phyloP scores from a whole-genome alignment of 2,797 vertebrate genomes.

The Percopsis omiscomaycus region DNA sequence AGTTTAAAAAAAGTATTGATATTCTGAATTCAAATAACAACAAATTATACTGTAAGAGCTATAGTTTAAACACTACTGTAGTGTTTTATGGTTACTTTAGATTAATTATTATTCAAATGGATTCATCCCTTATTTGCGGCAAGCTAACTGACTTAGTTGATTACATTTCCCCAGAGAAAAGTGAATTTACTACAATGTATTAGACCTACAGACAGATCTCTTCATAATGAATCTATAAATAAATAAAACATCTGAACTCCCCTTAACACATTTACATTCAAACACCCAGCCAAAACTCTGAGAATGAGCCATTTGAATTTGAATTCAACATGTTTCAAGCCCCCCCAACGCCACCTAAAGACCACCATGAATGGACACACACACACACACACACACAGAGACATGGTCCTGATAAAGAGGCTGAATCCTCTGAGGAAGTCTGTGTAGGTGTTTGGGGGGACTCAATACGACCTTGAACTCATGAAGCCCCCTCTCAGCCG shows the following conservation, averaged over 20 bases:
- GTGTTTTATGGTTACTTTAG: too few species aligned
- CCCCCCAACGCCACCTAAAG: slow-evolving; percentile 15
- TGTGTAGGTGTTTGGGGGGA: slow-evolving; percentile 66
- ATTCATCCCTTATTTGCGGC: too few species aligned
- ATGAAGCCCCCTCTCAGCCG: slow-evolving; percentile 22
- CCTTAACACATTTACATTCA: slow-evolving; percentile 22
- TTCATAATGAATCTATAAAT: neutral
- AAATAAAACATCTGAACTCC: neutral
- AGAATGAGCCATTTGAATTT: slow-evolving; percentile 75
- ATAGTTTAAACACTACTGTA: too few species aligned
- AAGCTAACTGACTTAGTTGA: too few species aligned
- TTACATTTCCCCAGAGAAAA: too few species aligned
- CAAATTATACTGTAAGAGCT: too few species aligned
- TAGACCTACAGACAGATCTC: too few species aligned
- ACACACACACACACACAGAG: neutral
- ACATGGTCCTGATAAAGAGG: slow-evolving; percentile 72
- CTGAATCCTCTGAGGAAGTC: slow-evolving; percentile 76
- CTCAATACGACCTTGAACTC: slow-evolving; percentile 75
- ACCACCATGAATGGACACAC: slow-evolving; percentile 9
- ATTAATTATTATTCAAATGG: too few species aligned
- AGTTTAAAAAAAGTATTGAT: too few species aligned
- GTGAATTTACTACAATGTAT: too few species aligned
- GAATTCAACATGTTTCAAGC: slow-evolving; percentile 68
- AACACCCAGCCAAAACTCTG: slow-evolving; percentile 15
- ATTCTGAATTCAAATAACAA: neutral